Conservation (phyloP, 2,888 invertebrate genomes). For the Diarsia rubi region DNA sequence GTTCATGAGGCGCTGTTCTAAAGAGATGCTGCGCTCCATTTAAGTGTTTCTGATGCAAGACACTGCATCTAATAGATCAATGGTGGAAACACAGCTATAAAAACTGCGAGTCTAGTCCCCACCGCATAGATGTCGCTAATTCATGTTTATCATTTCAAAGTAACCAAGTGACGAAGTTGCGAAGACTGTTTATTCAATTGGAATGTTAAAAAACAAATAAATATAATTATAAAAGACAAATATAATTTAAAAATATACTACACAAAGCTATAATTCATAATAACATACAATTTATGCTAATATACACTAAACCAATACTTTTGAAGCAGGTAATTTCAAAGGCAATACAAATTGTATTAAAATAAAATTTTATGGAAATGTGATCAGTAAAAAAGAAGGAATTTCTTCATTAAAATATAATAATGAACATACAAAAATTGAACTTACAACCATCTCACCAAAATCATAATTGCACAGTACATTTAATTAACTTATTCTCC, state of each 20-base stretch:
- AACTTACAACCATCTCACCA: slow-evolving; percentile 56
- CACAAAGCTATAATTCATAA: slow-evolving; percentile 49
- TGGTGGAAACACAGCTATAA: neutral
- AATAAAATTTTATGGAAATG: slow-evolving; percentile 50
- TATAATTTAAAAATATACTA: slow-evolving; percentile 65
- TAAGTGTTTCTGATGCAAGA: slow-evolving; percentile 9
- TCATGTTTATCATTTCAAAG: slow-evolving; percentile 18
- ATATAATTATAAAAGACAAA: slow-evolving; percentile 61
- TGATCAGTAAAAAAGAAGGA: slow-evolving; percentile 43
- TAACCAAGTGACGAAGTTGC: slow-evolving; percentile 32
- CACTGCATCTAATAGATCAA: neutral
- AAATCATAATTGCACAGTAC: slow-evolving; percentile 70
- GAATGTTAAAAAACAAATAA: slow-evolving; percentile 66
- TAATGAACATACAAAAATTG: slow-evolving; percentile 63
- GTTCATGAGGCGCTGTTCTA: neutral
- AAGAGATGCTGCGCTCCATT: neutral
- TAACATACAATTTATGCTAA: slow-evolving; percentile 56
- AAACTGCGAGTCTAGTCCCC: neutral
- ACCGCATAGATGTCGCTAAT: slow-evolving; percentile 5
- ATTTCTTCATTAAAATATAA: slow-evolving; percentile 56
- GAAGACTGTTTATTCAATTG: slow-evolving; percentile 52
- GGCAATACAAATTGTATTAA: slow-evolving; percentile 48
- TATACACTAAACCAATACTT: slow-evolving; percentile 62
- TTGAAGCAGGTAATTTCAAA: slow-evolving; percentile 59
- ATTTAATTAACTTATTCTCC: slow-evolving; percentile 67